Percentiles rank a stretch among this genome's conserved stretches.
Conservation (phyloP, 2,113 vertebrate genomes). For the Etheostoma cragini region DNA sequence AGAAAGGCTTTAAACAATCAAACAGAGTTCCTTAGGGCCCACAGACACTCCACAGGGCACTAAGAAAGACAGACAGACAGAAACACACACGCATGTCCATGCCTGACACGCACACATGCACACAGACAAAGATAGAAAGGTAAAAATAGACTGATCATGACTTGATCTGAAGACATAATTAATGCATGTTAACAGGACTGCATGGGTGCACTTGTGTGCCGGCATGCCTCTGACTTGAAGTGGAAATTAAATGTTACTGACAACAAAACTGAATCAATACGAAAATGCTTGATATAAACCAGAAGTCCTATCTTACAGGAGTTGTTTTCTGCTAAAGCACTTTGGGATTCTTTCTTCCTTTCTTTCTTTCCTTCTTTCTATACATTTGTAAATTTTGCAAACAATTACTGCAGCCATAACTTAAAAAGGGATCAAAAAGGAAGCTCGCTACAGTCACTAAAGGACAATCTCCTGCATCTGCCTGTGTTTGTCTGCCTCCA, state of each 20-base stretch:
- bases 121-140: constrained; percentile 55
- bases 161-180: constrained; percentile 76
- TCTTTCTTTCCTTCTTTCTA: constrained; percentile 6
- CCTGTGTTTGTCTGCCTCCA: constrained; percentile 72
- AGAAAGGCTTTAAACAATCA: constrained; percentile 87
- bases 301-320: background rate
- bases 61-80: constrained; percentile 63
- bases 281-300: constrained; percentile 40
- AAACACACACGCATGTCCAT: constrained; percentile 32
- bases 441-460: constrained; percentile 51
- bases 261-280: constrained; percentile 41
- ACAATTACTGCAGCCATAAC: constrained; percentile 10
- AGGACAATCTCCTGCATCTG: constrained; percentile 66
- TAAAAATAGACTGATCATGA: constrained; percentile 76
- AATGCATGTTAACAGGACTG: constrained; percentile 60
- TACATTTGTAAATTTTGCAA: constrained; percentile 29
- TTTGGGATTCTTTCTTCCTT: background rate
- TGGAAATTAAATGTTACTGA: constrained; percentile 66
- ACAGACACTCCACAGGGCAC: constrained; percentile 82
- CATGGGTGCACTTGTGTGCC: constrained; percentile 28
- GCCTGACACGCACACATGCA: constrained; percentile 35
- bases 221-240: constrained; percentile 57
- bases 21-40: constrained; percentile 83
- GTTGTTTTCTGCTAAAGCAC: constrained; percentile 14
- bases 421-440: constrained; percentile 32